Conservation (phyloP, 2,888 invertebrate genomes). For the Watsonalla cultraria region DNA sequence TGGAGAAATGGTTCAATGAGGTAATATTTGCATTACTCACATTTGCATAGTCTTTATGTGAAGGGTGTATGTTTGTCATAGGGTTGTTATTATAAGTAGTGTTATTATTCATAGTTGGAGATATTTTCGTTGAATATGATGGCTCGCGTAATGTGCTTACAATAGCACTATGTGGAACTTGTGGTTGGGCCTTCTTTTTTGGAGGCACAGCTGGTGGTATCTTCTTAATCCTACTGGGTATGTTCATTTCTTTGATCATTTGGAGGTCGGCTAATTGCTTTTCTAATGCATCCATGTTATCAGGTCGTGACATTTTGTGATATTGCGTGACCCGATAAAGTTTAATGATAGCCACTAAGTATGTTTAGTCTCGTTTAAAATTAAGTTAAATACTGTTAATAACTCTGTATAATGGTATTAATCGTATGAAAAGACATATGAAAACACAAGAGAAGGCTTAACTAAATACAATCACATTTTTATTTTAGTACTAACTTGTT, state of each 20-base stretch:
- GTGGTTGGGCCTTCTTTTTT: conserved; percentile 82
- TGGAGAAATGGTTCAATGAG: conserved; percentile 30
- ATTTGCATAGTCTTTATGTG: conserved; percentile 59
- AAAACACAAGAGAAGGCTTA: too few species aligned
- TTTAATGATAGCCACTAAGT: conserved; percentile 4
- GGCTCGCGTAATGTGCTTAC: conserved; percentile 85
- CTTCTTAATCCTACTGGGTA: conserved; percentile 70
- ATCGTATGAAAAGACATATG: too few species aligned
- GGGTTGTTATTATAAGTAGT: conserved; percentile 43
- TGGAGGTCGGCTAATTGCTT: conserved; percentile 84
- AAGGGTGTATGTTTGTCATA: conserved; percentile 24
- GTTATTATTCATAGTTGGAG: conserved; percentile 57
- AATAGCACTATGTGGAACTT: conserved; percentile 88
- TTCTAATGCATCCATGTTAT: conserved; percentile 82
- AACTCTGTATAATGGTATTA: too few species aligned
- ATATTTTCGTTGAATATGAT: conserved; percentile 82
- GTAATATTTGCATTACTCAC: conserved; percentile 40
- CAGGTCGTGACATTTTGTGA: conserved; percentile 53
- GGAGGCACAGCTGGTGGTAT: conserved; percentile 89
- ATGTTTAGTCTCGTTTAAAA: background rate
- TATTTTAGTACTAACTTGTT: too few species aligned
- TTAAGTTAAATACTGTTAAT: too few species aligned
- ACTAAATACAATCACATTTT: too few species aligned
- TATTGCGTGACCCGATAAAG: conserved; percentile 15
- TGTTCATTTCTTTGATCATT: conserved; percentile 69